Percentiles rank a stretch among this genome's conserved stretches.
Evolutionary conservation across 2,113 vertebrate species (phyloP).

Genomic region (Oenanthe oenanthe): DNA sequence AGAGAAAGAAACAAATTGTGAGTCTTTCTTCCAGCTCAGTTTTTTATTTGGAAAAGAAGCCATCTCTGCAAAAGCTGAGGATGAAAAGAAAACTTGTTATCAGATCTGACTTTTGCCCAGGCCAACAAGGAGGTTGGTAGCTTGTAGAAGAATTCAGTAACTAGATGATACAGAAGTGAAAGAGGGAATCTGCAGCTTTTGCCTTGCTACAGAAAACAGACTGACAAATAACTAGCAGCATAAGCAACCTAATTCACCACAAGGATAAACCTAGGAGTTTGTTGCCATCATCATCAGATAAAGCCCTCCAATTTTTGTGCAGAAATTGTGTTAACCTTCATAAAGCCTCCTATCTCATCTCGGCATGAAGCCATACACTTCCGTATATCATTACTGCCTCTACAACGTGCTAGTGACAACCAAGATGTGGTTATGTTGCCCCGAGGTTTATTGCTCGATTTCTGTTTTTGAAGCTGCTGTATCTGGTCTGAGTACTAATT

Average conservation of each 20-base stretch:
- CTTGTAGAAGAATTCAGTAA: background rate
- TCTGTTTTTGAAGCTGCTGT: slow-evolving; percentile 1
- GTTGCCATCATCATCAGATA: background rate
- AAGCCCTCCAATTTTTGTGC: background rate
- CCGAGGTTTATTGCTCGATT: background rate
- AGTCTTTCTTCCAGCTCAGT: background rate
- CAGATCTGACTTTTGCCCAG: background rate
- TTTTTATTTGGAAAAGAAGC: background rate
- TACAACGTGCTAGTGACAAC: background rate
- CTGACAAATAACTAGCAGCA: background rate
- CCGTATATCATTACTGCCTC: background rate
- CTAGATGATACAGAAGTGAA: background rate
- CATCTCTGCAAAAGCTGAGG: background rate
- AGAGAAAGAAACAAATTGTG: background rate
- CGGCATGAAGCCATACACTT: background rate
- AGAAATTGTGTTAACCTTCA: slow-evolving; percentile 26
- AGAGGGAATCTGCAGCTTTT: background rate
- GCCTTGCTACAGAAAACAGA: background rate
- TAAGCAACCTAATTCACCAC: background rate
- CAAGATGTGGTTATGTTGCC: background rate
- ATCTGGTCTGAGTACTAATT: slow-evolving; percentile 13
- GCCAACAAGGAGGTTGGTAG: background rate
- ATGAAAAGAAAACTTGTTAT: background rate
- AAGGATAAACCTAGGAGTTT: background rate
- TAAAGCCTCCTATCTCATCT: slow-evolving; percentile 21